phyloP scores from a whole-genome alignment of 1,140 invertebrate species.

The Conus betulinus region DNA sequence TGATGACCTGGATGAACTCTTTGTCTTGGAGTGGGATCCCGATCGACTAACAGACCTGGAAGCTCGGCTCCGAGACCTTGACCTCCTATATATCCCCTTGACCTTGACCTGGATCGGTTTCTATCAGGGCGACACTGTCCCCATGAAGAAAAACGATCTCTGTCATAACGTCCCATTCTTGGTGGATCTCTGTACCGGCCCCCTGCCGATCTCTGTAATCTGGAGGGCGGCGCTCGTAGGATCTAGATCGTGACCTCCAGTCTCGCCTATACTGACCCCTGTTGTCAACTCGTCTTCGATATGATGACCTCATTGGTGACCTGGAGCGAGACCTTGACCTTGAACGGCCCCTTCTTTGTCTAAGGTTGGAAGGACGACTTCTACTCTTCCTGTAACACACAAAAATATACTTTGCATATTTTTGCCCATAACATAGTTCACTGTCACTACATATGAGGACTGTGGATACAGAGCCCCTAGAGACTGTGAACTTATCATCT shows the following conservation, averaged over 20 bases:
- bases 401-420: neutral
- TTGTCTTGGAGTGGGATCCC: constrained; percentile 56
- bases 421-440: too few species aligned
- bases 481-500: too few species aligned
- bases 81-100: constrained; percentile 46
- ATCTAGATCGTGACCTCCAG: constrained; percentile 51
- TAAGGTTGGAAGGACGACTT: constrained; percentile 18
- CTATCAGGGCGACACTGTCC: constrained; percentile 51
- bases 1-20: constrained; percentile 53
- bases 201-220: constrained; percentile 39
- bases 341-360: constrained; percentile 5
- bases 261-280: constrained; percentile 29
- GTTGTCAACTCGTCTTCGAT: constrained; percentile 33
- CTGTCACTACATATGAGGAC: too few species aligned
- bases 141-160: constrained; percentile 64
- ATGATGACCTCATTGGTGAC: constrained; percentile 41
- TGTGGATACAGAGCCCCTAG: too few species aligned
- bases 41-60: constrained; percentile 67
- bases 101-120: constrained; percentile 74
- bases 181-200: constrained; percentile 50
- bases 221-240: constrained; percentile 24
- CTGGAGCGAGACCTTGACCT: constrained; percentile 52
- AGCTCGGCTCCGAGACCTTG: constrained; percentile 64
- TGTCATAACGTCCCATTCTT: constrained; percentile 56
- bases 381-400: constrained; percentile 31